Conservation (phyloP, 1,140 invertebrate genomes). For the Octopus bimaculoides region DNA sequence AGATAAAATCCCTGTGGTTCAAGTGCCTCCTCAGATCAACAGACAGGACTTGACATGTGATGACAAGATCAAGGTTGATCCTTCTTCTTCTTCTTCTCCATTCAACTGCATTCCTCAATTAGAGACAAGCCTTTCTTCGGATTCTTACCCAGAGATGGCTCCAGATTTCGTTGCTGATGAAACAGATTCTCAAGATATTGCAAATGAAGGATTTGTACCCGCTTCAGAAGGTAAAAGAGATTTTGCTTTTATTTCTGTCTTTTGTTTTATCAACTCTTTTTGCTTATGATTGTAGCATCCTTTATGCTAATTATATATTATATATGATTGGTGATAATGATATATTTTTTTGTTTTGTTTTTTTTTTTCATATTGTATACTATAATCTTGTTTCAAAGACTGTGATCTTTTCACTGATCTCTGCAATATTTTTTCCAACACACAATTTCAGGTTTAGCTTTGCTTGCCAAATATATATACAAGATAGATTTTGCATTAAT, state of each 20-base stretch:
- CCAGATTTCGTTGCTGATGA: slow-evolving; percentile 30
- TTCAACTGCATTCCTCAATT: slow-evolving; percentile 1
- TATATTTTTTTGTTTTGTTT: too few relatives aligned
- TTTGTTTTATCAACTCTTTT: background rate
- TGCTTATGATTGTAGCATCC: too few relatives aligned
- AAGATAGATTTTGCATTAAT: too few relatives aligned
- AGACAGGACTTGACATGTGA: background rate
- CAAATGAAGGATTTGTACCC: slow-evolving; percentile 32
- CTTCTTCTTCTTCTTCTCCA: background rate
- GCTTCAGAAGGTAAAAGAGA: slow-evolving; percentile 28
- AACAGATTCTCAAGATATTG: slow-evolving; percentile 29
- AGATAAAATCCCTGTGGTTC: background rate
- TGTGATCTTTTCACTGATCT: too few relatives aligned
- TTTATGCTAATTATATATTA: too few relatives aligned
- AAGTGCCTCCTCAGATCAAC: background rate
- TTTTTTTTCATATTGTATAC: too few relatives aligned
- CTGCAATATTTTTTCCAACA: too few relatives aligned
- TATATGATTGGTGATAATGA: too few relatives aligned
- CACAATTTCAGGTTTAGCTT: too few relatives aligned
- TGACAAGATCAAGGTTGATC: background rate
- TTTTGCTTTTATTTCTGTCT: background rate
- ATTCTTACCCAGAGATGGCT: slow-evolving; percentile 24
- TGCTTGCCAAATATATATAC: too few relatives aligned
- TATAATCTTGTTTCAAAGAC: too few relatives aligned
- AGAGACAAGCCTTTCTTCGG: background rate